Conservation (phyloP, 2,888 invertebrate genomes). For the Chaitophorus viminalis region DNA sequence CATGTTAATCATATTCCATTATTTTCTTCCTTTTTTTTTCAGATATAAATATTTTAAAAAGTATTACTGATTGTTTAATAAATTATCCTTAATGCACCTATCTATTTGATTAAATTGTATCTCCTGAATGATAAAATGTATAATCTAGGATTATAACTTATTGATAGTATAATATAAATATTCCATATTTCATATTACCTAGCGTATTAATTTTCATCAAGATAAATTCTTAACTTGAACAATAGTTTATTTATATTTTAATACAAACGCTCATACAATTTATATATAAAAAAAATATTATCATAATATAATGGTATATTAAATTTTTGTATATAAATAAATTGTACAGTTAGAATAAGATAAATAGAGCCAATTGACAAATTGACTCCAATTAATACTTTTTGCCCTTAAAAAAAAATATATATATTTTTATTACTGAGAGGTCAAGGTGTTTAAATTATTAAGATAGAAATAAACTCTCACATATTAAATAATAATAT, state of each 20-base stretch:
- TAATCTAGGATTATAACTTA: not conserved
- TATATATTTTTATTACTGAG: not conserved
- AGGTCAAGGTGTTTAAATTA: not conserved
- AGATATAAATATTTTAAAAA: not conserved
- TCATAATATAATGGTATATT: not conserved
- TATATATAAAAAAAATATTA: too few relatives aligned
- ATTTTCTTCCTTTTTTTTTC: not conserved
- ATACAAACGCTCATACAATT: not conserved
- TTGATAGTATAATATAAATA: not conserved
- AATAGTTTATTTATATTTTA: slow-evolving; percentile 15
- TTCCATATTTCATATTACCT: too few relatives aligned
- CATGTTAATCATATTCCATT: not conserved
- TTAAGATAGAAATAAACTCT: not conserved
- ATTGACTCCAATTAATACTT: slow-evolving; percentile 25
- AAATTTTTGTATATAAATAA: not conserved
- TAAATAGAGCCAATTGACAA: slow-evolving; percentile 24
- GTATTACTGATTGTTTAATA: slow-evolving; percentile 10
- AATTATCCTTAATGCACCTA: not conserved
- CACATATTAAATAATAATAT: not conserved
- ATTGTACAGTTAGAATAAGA: not conserved
- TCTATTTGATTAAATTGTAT: not conserved
- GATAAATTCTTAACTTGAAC: not conserved
- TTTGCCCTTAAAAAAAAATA: not conserved
- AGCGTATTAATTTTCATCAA: not conserved
- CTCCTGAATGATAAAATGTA: not conserved